phyloP scores from a whole-genome alignment of 1,140 invertebrate genomes.

The Aphaenogaster rudis region DNA sequence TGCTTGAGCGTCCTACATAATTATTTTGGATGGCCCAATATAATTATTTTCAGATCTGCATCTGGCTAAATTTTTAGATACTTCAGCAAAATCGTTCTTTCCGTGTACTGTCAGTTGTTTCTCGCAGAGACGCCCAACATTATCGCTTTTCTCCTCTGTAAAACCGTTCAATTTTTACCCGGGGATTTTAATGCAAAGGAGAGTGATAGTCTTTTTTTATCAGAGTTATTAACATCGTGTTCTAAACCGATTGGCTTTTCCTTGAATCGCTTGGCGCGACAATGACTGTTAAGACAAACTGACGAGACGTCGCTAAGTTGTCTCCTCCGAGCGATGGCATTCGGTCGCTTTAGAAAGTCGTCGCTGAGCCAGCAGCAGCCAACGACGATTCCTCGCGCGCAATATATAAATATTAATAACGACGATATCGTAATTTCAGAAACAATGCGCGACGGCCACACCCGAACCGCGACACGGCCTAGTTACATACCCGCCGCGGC shows the following conservation, averaged over 20 bases:
- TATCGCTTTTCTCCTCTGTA: background rate
- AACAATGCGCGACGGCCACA: constrained; percentile 80
- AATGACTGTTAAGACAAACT: background rate
- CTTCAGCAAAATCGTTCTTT: too few species aligned
- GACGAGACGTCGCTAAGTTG: constrained; percentile 27
- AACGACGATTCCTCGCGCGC: constrained; percentile 64
- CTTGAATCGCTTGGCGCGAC: background rate
- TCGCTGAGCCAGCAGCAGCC: constrained; percentile 55
- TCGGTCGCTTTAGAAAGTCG: constrained; percentile 82
- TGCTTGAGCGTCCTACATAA: too few species aligned
- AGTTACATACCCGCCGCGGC: constrained; percentile 66
- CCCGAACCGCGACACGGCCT: constrained; percentile 76
- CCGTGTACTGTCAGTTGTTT: background rate
- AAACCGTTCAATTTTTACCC: background rate
- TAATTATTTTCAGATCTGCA: too few species aligned
- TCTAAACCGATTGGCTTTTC: constrained; percentile 15
- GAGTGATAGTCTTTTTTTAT: background rate
- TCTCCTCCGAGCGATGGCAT: constrained; percentile 67
- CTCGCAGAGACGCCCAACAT: background rate
- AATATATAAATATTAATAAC: constrained; percentile 85
- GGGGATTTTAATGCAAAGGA: background rate
- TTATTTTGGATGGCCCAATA: too few species aligned
- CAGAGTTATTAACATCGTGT: background rate
- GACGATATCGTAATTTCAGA: constrained; percentile 83
- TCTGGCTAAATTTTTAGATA: too few species aligned